phyloP scores from a whole-genome alignment of 2,113 vertebrate species.

The Piprites chloris region DNA sequence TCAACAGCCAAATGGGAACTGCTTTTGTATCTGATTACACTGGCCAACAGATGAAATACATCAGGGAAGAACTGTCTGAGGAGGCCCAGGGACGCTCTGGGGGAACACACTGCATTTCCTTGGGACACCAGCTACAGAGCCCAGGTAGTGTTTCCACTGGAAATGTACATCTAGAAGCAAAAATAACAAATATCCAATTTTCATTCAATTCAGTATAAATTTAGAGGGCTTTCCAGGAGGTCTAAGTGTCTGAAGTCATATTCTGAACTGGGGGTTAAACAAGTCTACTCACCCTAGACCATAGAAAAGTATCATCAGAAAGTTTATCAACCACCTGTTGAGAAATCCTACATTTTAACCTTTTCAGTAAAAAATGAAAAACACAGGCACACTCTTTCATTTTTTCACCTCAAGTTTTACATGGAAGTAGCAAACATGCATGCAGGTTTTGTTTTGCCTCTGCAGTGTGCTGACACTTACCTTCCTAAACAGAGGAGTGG shows the following conservation, averaged over 20 bases:
- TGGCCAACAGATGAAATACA: neutral
- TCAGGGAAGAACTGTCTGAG: neutral
- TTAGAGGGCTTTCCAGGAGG: neutral
- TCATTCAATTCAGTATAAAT: neutral
- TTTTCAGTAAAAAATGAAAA: neutral
- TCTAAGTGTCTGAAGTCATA: neutral
- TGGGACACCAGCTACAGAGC: neutral
- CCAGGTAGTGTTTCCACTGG: neutral
- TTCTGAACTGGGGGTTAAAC: neutral
- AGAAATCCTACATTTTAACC: neutral
- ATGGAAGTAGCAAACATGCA: neutral
- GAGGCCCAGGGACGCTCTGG: neutral
- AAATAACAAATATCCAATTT: neutral
- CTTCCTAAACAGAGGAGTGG: neutral
- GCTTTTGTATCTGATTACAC: neutral
- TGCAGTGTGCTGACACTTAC: slow-evolving; percentile 2
- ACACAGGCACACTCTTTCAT: neutral
- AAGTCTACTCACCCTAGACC: neutral
- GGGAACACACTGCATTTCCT: neutral
- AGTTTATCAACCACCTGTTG: neutral
- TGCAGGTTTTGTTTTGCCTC: neutral
- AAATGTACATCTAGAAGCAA: neutral
- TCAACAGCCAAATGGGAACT: neutral
- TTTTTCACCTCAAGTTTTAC: neutral
- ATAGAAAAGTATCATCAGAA: neutral